Evolutionary conservation across 92 coral and sea anemone genomes (phyloP), one percentile per base, ranked within the genome.

Genomic region (Epizoanthus ramosus): DNA sequence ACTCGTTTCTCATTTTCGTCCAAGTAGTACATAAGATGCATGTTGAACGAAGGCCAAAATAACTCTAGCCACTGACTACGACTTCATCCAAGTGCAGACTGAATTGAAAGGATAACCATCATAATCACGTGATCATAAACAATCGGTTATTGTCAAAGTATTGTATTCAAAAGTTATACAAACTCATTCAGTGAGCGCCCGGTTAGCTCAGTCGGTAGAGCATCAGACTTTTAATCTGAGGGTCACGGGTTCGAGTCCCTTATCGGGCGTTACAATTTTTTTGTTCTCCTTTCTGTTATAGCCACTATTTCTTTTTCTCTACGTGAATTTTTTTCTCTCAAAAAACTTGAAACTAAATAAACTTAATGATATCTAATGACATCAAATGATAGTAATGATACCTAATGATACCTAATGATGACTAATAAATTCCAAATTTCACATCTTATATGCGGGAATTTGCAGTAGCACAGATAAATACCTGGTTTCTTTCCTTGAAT

Each of bases 191-290:
- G 3, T 0, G 94, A 61, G 96, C 83, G 98, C 98, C 98, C 98
- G 98, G 96, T 95, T 95, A 95, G 98, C 98, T 95, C 98, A 95
- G 98, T 91, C 89, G 98, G 98, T 95, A 95, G 98, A 95, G 98
- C 98, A 95, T 95, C 98, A 95, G 98, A 94, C 98, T 95, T 95
- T 95, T 95, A 95, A 95, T 95, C 98, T 95, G 98, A 95, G 98
- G 98, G 98, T 83, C 98, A 94, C 61, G 98, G 98, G 98, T 95
- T 95, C 98, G 81, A 95, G 98, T 93, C 98, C 98, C 98, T 70
- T 94, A 95, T 92, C 96, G 98, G 98, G 98, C 98, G 97, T 37
- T 37, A 37, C 74, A 18, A 19, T 3, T 54, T 6, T 69, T 63
- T 71, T 43, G n/a, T 72, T 70, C 68, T 50, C 35, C 3, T 57